Conservation (phyloP, 2,888 invertebrate species). For the Eupelmus urozonus region DNA sequence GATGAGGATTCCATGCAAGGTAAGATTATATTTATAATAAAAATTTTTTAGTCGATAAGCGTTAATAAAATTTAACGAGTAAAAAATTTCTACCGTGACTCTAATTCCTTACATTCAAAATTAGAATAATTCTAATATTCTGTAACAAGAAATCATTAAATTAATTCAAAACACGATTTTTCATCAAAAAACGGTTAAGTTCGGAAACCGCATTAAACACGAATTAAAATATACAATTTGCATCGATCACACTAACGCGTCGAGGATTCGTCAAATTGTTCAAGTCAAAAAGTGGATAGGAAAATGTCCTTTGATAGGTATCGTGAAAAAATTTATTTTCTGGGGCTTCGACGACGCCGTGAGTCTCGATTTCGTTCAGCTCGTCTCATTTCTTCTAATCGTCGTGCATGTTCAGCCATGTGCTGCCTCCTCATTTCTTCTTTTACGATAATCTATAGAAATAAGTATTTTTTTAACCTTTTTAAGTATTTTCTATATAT, state of each 20-base stretch:
- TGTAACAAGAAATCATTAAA: slow-evolving; percentile 40
- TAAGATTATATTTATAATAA: slow-evolving; percentile 42
- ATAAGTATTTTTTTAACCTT: neutral
- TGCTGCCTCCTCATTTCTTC: slow-evolving; percentile 92
- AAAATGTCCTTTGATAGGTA: slow-evolving; percentile 41
- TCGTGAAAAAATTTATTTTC: slow-evolving; percentile 68
- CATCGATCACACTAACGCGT: slow-evolving; percentile 54
- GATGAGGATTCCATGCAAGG: slow-evolving; percentile 45
- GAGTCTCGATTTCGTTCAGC: slow-evolving; percentile 77
- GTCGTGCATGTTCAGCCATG: slow-evolving; percentile 91
- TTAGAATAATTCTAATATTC: slow-evolving; percentile 45
- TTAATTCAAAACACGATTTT: slow-evolving; percentile 30
- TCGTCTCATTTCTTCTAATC: slow-evolving; percentile 86
- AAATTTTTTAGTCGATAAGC: slow-evolving; percentile 31
- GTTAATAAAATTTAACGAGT: slow-evolving; percentile 48
- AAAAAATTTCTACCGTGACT: slow-evolving; percentile 38
- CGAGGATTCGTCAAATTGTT: slow-evolving; percentile 50
- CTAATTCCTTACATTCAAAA: slow-evolving; percentile 37
- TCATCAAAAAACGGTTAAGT: slow-evolving; percentile 7
- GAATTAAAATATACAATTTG: slow-evolving; percentile 56
- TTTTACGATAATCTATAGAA: slow-evolving; percentile 88
- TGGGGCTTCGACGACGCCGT: slow-evolving; percentile 73
- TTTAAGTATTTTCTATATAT: neutral
- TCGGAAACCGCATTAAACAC: slow-evolving; percentile 43
- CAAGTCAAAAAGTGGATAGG: slow-evolving; percentile 50